phyloP scores from a whole-genome alignment of 2,888 invertebrate genomes.

The Exocentrus adspersus region DNA sequence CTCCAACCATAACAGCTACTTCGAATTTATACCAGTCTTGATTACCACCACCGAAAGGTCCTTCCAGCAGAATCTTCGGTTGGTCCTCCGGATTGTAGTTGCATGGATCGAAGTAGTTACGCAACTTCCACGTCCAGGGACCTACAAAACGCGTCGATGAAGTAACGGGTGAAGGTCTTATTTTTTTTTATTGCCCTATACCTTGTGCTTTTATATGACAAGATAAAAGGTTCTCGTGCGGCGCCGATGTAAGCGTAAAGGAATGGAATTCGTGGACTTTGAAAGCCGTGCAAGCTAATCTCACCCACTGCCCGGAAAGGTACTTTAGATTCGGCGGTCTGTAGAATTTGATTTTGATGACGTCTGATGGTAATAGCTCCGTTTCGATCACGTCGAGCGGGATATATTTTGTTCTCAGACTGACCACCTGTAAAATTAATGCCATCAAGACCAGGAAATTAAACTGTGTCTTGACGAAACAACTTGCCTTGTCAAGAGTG shows the following conservation, averaged over 20 bases:
- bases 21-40: conserved; percentile 99
- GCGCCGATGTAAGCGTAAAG: conserved; percentile 94
- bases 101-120: conserved; percentile 94
- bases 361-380: conserved; percentile 92
- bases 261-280: conserved; percentile 92
- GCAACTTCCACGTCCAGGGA: conserved; percentile 97
- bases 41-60: conserved; percentile 97
- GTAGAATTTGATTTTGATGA: conserved; percentile 94
- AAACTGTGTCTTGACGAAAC: too few relatives aligned
- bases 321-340: conserved; percentile 95
- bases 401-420: conserved; percentile 88
- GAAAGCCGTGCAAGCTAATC: conserved; percentile 91
- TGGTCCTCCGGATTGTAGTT: conserved; percentile 88
- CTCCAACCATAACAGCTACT: conserved; percentile 97
- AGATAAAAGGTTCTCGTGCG: conserved; percentile 93
- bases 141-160: conserved; percentile 62
- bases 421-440: conserved; percentile 74
- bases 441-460: background rate
- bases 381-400: conserved; percentile 94
- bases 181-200: too few relatives aligned
- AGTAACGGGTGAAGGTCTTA: background rate
- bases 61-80: conserved; percentile 90
- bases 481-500: conserved; percentile 82
- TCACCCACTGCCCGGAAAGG: conserved; percentile 93
- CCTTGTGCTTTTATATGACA: conserved; percentile 91